Evolutionary conservation across 2,888 invertebrate genomes (phyloP).

Genomic region (Drosophila eohydei): DNA sequence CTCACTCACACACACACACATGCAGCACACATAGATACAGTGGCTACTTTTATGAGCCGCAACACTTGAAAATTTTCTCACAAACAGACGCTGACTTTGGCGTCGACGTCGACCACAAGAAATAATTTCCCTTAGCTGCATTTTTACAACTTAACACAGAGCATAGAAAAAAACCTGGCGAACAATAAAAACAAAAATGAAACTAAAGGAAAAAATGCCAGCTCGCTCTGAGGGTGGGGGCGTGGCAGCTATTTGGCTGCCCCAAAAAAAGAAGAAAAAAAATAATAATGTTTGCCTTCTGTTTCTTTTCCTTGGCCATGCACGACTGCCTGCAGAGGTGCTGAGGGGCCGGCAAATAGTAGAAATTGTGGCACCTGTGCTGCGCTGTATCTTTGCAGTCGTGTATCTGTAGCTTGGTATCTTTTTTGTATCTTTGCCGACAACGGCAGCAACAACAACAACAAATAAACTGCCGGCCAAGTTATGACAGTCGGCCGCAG

Average conservation of each 20-base stretch:
- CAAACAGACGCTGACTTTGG: constrained; percentile 38
- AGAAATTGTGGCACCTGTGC: constrained; percentile 64
- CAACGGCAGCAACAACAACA: constrained; percentile 35
- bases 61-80: constrained; percentile 64
- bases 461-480: constrained; percentile 70
- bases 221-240: constrained; percentile 13
- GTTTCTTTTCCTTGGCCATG: constrained; percentile 34
- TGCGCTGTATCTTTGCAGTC: constrained; percentile 39
- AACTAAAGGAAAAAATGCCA: constrained; percentile 38
- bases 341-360: constrained; percentile 28
- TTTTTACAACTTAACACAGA: constrained; percentile 65
- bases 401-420: constrained; percentile 23
- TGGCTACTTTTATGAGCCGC: constrained; percentile 62
- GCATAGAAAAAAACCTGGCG: constrained; percentile 31
- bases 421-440: constrained; percentile 41
- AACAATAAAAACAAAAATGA: constrained; percentile 47
- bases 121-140: constrained; percentile 57
- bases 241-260: constrained; percentile 44
- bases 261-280: constrained; percentile 25
- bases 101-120: constrained; percentile 35
- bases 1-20: constrained; percentile 19
- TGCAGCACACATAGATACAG: constrained; percentile 26
- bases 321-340: constrained; percentile 38
- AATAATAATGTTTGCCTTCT: constrained; percentile 39
- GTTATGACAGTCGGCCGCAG: constrained; percentile 74